Conservation (phyloP, 2,888 invertebrate genomes). For the Encarsia formosa region DNA sequence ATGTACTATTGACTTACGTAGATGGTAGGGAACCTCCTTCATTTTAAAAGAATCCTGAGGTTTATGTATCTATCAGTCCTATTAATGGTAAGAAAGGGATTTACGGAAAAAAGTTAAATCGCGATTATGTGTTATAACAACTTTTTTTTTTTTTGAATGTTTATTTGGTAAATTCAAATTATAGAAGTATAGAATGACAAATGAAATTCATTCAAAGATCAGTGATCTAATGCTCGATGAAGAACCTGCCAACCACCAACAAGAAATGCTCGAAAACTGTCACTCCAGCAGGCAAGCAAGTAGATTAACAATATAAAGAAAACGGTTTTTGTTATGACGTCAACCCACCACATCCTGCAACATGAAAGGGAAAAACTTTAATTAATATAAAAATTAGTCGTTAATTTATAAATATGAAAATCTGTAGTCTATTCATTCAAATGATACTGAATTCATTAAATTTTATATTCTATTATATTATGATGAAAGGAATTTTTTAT, state of each 20-base stretch:
- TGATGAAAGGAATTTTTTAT: no score
- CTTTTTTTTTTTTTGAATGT: conserved; percentile 19
- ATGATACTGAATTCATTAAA: no score
- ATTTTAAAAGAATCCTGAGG: no score
- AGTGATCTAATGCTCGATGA: conserved; percentile 12
- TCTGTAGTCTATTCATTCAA: no score
- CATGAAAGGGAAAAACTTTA: conserved; percentile 32
- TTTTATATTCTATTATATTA: no score
- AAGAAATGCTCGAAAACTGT: conserved; percentile 41
- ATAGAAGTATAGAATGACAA: conserved; percentile 28
- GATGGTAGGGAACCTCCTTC: no score
- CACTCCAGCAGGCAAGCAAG: conserved; percentile 41
- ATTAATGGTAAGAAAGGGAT: no score
- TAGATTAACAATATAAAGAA: conserved; percentile 64
- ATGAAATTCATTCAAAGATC: conserved; percentile 6
- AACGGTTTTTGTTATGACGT: conserved; percentile 66
- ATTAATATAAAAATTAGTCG: no score
- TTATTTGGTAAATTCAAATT: conserved; percentile 39
- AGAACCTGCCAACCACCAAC: conserved; percentile 32
- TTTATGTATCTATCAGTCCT: no score
- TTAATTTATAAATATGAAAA: no score
- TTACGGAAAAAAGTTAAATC: no score
- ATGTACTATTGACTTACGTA: no score
- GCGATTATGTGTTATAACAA: conserved; percentile 6
- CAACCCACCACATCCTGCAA: conserved; percentile 84